These are phyloP conservation scores for Frankliniella intonsa DNA, from an alignment of 2,888 invertebrate genomes.

Conservation along the genomic window DNA sequence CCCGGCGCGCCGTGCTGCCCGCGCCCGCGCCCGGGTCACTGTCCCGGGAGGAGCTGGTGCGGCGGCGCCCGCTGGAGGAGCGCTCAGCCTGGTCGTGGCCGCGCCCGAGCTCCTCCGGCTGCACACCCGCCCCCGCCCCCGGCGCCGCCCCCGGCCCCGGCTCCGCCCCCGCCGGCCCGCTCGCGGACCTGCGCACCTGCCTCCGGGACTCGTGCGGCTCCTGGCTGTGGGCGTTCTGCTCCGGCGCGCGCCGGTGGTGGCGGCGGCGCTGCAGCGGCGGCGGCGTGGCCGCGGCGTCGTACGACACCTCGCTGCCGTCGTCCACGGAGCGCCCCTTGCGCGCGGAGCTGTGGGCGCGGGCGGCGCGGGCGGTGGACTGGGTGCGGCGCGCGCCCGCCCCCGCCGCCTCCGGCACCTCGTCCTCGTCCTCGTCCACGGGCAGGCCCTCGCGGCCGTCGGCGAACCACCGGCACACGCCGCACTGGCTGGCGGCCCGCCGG, in stretches of 20 bases:
- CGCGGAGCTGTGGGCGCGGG: background rate
- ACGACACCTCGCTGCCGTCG: constrained; percentile 22
- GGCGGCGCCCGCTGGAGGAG: no score
- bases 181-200: background rate
- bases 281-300: constrained; percentile 1
- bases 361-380: background rate
- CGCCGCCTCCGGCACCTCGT: background rate
- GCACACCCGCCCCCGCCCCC: no score
- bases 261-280: background rate
- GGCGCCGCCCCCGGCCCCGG: background rate
- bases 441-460: constrained; percentile 4
- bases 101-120: background rate
- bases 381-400: background rate
- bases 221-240: background rate
- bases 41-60: background rate
- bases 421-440: background rate
- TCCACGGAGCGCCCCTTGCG: constrained; percentile 18
- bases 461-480: constrained; percentile 7
- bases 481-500: background rate
- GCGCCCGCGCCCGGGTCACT: background rate
- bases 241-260: background rate
- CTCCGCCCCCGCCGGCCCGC: background rate
- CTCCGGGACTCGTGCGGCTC: background rate
- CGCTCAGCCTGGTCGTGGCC: no score
- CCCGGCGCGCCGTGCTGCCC: background rate